Conservation (phyloP, 1,140 invertebrate genomes). For the Akabosia matsudoensis region DNA sequence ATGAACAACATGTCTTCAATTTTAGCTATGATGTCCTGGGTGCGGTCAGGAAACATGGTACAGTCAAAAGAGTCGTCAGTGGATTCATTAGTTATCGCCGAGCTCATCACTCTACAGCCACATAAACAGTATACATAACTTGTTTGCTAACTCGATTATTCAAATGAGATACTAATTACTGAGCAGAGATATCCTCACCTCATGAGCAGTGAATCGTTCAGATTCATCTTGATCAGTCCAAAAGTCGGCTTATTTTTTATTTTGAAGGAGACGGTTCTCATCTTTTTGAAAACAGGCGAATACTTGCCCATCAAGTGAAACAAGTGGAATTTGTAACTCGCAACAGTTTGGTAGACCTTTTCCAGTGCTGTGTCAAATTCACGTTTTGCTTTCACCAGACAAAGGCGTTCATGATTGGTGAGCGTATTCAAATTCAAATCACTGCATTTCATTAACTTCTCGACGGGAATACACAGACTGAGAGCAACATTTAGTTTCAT, state of each 20-base stretch:
- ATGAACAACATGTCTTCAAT: slow-evolving; percentile 22
- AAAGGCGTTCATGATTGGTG: not conserved
- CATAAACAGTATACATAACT: too few species aligned
- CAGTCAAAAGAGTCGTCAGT: slow-evolving; percentile 4
- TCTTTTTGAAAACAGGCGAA: not conserved
- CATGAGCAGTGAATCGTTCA: slow-evolving; percentile 12
- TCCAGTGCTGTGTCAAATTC: not conserved
- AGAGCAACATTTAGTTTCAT: not conserved
- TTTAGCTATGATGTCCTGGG: slow-evolving; percentile 18
- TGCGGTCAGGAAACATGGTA: slow-evolving; percentile 23
- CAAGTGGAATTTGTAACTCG: not conserved
- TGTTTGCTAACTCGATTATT: too few species aligned
- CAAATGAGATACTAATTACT: too few species aligned
- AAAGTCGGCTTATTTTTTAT: not conserved
- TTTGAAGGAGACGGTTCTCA: not conserved
- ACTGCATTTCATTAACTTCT: slow-evolving; percentile 6
- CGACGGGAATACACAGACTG: not conserved
- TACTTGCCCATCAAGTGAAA: not conserved
- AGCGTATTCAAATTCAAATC: not conserved
- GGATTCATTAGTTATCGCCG: not conserved
- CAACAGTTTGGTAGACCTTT: not conserved
- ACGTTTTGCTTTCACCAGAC: not conserved
- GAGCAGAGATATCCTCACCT: too few species aligned
- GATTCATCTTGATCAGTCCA: not conserved
- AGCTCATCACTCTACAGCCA: not conserved